Conservation (phyloP, 2,113 vertebrate species). For the Asarcornis scutulata region DNA sequence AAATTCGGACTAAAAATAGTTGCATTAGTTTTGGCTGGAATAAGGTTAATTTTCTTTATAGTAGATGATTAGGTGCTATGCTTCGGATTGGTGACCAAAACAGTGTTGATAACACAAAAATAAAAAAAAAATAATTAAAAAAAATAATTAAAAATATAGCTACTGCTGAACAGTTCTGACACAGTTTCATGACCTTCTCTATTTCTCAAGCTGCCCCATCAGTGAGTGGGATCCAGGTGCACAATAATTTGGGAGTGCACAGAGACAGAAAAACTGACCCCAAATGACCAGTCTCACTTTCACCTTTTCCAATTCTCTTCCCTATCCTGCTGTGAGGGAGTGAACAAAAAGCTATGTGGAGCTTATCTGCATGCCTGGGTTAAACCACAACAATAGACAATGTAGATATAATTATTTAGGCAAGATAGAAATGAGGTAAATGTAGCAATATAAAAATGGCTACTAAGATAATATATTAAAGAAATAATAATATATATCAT, state of each 20-base stretch:
- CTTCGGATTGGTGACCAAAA: not conserved
- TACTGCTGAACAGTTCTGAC: not conserved
- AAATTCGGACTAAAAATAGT: not conserved
- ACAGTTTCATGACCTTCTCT: not conserved
- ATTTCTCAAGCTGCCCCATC: not conserved
- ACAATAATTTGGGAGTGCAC: not conserved
- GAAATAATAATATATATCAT: not conserved
- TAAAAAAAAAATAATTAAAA: too few species aligned
- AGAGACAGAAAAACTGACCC: not conserved
- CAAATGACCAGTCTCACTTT: not conserved
- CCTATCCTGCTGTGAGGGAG: not conserved
- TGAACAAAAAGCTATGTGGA: fast-evolving
- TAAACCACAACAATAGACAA: not conserved
- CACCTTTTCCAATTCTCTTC: not conserved
- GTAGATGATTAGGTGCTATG: fast-evolving
- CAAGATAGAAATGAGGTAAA: not conserved
- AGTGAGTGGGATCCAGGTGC: fast-evolving
- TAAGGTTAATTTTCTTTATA: not conserved
- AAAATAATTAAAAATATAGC: too few species aligned
- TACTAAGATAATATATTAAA: not conserved
- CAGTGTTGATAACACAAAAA: not conserved
- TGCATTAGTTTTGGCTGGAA: not conserved
- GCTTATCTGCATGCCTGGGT: not conserved
- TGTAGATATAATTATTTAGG: not conserved
- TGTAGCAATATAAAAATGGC: not conserved